phyloP scores from a whole-genome alignment of 2,888 invertebrate genomes.

The Lasius platythorax region DNA sequence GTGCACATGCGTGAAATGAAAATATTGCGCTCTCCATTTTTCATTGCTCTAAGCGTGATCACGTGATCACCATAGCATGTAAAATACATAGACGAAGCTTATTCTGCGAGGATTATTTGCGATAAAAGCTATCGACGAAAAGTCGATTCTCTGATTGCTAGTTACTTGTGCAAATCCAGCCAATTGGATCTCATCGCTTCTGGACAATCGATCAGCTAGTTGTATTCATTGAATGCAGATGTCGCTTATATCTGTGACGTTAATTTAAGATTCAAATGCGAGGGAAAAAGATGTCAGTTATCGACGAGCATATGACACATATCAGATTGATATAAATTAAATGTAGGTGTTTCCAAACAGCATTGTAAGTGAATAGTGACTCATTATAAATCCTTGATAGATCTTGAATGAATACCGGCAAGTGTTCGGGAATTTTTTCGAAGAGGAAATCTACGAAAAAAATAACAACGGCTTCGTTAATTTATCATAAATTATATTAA shows the following conservation, averaged over 20 bases:
- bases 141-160: not conserved
- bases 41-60: too few species aligned
- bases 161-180: not conserved
- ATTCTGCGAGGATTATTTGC: too few species aligned
- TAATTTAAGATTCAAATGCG: conserved; percentile 29
- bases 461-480: not conserved
- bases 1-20: too few species aligned
- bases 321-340: not conserved
- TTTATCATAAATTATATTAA: not conserved
- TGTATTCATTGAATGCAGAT: not conserved
- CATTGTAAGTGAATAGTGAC: not conserved
- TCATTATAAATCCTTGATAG: not conserved
- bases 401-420: not conserved
- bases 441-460: not conserved
- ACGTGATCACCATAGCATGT: too few species aligned
- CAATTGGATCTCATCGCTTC: not conserved
- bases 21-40: too few species aligned
- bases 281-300: conserved; percentile 18
- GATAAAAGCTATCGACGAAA: not conserved
- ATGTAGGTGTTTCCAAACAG: not conserved
- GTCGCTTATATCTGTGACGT: not conserved
- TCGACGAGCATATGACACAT: not conserved
- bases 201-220: not conserved
- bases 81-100: too few species aligned
- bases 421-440: not conserved